Evolutionary conservation across 2,113 vertebrate genomes (phyloP).

Genomic region (Seriola aureovittata): DNA sequence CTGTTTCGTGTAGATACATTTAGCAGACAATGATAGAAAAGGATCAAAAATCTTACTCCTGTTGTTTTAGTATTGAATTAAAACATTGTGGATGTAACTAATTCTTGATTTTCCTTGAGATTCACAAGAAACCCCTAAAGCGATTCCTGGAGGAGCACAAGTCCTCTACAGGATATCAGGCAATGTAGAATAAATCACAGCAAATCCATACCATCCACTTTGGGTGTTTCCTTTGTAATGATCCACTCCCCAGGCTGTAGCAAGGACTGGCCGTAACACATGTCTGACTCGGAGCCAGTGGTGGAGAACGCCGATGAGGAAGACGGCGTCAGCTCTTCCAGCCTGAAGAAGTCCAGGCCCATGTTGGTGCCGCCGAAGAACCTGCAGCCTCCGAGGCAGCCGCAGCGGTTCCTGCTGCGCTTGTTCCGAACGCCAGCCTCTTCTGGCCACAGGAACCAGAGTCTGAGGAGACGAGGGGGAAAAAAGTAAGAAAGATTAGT

Average conservation of each 20-base stretch:
- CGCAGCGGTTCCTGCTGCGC: constrained; percentile 93
- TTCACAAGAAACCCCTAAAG: background rate
- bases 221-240: constrained; percentile 92
- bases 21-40: background rate
- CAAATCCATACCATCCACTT: constrained; percentile 88
- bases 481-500: background rate
- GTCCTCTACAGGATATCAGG: background rate
- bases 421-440: constrained; percentile 88
- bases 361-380: constrained; percentile 94
- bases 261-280: constrained; percentile 96
- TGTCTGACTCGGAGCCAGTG: constrained; percentile 89
- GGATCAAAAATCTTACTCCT: background rate
- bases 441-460: constrained; percentile 99
- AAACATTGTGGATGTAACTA: background rate
- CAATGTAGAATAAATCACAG: constrained; percentile 1
- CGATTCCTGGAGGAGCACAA: background rate
- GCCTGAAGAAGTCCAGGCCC: constrained; percentile 93
- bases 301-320: constrained; percentile 94
- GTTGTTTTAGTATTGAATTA: background rate
- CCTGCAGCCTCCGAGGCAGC: constrained; percentile 95
- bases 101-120: background rate
- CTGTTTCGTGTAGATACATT: background rate
- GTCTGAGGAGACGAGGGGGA: constrained; percentile 72
- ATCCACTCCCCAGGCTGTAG: constrained; percentile 96
- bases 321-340: constrained; percentile 94